Conservation (phyloP, 2,113 vertebrate species). For the Salvelinus sp. region DNA sequence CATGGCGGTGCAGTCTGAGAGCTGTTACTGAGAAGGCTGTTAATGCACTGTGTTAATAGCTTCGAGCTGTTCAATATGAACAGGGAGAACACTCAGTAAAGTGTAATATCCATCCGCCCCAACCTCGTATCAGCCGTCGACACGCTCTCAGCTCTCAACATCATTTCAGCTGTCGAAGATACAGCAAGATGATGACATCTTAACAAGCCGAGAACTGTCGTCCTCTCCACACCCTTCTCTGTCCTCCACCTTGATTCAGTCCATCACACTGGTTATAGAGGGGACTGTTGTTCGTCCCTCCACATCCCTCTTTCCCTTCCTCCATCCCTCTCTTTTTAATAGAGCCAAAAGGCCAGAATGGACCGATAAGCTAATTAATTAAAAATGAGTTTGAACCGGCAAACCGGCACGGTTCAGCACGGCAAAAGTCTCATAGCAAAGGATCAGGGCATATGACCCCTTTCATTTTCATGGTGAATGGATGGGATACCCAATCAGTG, state of each 20-base stretch:
- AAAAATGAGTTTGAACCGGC: constrained; percentile 45
- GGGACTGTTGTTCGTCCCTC: neutral
- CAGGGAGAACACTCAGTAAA: no score
- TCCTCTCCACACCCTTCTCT: neutral
- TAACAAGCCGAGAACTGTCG: neutral
- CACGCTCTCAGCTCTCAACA: no score
- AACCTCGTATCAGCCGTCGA: no score
- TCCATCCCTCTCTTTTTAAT: constrained; percentile 31
- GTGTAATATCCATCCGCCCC: no score
- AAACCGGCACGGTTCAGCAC: constrained; percentile 22
- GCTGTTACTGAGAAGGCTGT: no score
- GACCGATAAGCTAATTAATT: constrained; percentile 57
- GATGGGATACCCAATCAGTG: neutral
- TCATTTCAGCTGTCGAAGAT: no score
- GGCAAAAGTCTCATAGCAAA: no score
- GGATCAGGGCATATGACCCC: no score
- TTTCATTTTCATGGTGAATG: neutral
- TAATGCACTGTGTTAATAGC: no score
- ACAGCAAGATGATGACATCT: no score
- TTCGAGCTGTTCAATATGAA: no score
- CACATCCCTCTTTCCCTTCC: neutral
- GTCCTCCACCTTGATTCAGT: neutral
- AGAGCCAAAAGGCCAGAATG: constrained; percentile 50
- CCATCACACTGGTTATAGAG: constrained; percentile 11
- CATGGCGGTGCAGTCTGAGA: no score